Base-by-base conservation (phyloP, 92 coral and sea anemone species). In the Porites cylindrica region DNA sequence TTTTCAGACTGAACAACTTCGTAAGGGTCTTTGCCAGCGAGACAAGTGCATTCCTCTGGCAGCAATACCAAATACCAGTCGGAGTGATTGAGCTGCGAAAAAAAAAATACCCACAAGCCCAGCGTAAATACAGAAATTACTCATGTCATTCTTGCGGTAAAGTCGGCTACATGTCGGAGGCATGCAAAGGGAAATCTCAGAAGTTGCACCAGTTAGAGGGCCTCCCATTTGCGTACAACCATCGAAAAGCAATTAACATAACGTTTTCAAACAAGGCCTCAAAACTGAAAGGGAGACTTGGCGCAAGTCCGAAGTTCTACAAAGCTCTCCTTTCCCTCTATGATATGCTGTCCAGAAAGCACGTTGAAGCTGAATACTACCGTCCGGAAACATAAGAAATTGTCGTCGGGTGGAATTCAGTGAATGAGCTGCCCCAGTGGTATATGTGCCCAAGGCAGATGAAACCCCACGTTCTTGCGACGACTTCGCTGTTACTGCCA, bases 391-490 rank as follows among this genome's bases (percentile, higher is more conserved):
- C 76, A 0, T 78, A 88, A 51, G 88, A 83, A 1, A 82, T 82
- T n/a, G 51, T 88, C 0, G 82, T 64, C 77, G 78, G 61, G 80
- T 89, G 19, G 69, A 89, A 62, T 89, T 76, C 17, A 78, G 89
- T 47, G 85, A 84, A 10, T 80, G 87, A 85, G 85, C 88, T 1
- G 86, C 93, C 10, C 90, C 90, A 1, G 75, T 85, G 92, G 86
- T 85, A 16, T 89, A 89, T 71, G 80, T 89, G 6, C 89, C 81
- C 7, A 85, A 86, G 24, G 75, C 68, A 10, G 81, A 21, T 4
- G 84, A 24, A 2, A 38, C 60, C 1, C 29, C 84, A 13, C 66
- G 19, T 13, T 84, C 84, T 73, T 62, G 69, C 43, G 54, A 54
- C 51, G 89, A 83, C 47, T 88, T 91, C 43, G 82, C 43, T 78